These are phyloP conservation scores for Rhipidura dahli DNA, from an alignment of 2,113 vertebrate genomes.

Conservation along the genomic window DNA sequence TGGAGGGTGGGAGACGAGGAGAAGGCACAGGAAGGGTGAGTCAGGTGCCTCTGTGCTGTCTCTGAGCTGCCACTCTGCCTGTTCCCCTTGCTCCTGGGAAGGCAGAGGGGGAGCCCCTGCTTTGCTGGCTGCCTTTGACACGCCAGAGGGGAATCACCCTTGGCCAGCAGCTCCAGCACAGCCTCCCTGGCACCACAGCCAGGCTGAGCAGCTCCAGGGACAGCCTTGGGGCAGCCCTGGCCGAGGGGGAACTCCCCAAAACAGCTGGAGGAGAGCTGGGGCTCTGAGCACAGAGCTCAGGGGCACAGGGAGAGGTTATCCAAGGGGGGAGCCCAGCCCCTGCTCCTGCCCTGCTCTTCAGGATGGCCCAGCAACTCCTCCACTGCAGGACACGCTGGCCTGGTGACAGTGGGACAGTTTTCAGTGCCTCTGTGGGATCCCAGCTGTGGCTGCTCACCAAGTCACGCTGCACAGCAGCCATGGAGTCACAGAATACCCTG, in stretches of 20 bases:
- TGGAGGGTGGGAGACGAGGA: not conserved
- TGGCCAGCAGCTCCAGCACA: not conserved
- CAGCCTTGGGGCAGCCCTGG: not conserved
- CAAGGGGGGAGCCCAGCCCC: not conserved
- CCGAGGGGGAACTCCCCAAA: not conserved
- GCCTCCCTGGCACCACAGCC: not conserved
- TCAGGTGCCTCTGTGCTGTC: not conserved
- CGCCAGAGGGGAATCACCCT: not conserved
- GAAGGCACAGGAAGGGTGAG: not conserved
- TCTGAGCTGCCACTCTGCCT: not conserved
- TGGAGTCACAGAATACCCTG: rapidly evolving
- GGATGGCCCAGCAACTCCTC: not conserved
- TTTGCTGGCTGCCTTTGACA: not conserved
- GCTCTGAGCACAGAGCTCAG: not conserved
- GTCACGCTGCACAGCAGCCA: not conserved
- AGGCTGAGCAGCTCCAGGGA: not conserved
- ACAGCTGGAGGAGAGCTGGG: not conserved
- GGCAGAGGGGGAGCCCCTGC: not conserved
- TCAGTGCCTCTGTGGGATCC: not conserved
- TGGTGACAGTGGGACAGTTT: not conserved
- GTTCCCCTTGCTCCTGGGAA: not conserved
- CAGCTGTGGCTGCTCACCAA: not conserved
- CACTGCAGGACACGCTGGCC: not conserved
- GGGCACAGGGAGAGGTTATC: not conserved
- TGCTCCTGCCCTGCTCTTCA: not conserved